Evolutionary conservation across 1,140 invertebrate genomes (phyloP), one percentile per base, ranked within the genome.

Genomic region (Zophobas atratus): DNA sequence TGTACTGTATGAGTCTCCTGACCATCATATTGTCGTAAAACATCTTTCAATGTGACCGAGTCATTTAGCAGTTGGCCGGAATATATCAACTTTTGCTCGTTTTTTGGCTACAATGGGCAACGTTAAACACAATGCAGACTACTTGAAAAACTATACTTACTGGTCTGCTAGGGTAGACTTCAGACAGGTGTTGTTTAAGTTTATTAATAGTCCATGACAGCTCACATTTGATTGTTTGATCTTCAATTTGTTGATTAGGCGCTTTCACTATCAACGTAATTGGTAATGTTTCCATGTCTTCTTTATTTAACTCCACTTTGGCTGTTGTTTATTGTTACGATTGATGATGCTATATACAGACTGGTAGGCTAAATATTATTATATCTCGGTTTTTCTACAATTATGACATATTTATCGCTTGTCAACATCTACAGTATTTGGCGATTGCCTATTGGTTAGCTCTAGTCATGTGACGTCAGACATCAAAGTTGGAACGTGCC

Each of bases 51-150:
- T 73, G 91, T 89, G 36, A 92, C 88, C 43, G 92, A 89, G 86
- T 98, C 95, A 49, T 91, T 92, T 67, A 98, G 85, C 6, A 97
- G 87, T 84, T 95, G 93, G n/a, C 96, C 96, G 4, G 94, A 96
- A 87, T 97, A 97, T 82, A 97, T 97, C 0, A 98, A 88, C 86
- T 95, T 96, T 84, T 97, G 95, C 80, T 95, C 94, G 77, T 92
- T 90, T 71, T 90, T 90, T 85, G 90, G 91, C 95, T 96, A 86
- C 20, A 89, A 89, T 84, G 81, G 82, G 63, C 43, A 41, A 2
- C 32, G 71, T 35, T 75, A 57, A 0, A 8, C 6, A 34, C n/a
- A 32, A 2, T 0, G 38, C 2, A 38, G 32, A 38, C 8, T 51
- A 38, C 39, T 39, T 20, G 20, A 36, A 56, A 38, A 38, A 20